Conservation (phyloP, 2,113 vertebrate species). For the Fulica atra region DNA sequence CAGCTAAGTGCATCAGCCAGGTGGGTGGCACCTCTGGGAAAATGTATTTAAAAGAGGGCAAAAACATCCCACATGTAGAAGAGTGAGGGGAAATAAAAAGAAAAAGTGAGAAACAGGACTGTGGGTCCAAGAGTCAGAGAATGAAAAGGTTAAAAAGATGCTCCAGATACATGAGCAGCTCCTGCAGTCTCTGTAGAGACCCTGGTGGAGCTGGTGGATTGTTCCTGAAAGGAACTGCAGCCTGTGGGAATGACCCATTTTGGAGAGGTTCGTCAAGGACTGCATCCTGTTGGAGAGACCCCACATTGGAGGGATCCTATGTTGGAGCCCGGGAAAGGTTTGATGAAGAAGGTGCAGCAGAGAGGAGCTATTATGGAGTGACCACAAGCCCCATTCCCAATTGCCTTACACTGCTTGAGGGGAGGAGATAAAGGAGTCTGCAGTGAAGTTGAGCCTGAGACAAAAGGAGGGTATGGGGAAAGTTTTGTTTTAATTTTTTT, state of each 20-base stretch:
- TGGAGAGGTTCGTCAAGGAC: neutral
- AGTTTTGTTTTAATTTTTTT: neutral
- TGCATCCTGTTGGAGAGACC: neutral
- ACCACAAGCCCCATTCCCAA: neutral
- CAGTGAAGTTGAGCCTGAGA: neutral
- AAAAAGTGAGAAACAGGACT: neutral
- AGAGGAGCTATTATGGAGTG: neutral
- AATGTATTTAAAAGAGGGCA: neutral
- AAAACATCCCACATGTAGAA: neutral
- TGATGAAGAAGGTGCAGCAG: neutral
- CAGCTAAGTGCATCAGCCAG: neutral
- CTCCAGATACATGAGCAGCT: neutral
- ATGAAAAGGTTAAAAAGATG: neutral
- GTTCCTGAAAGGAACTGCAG: neutral
- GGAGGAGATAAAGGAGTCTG: neutral
- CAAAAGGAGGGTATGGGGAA: neutral
- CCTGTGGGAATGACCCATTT: neutral
- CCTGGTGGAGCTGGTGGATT: neutral
- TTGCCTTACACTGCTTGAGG: accelerated
- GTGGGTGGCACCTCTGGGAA: neutral
- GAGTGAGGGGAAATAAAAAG: no score
- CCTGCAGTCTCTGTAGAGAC: neutral
- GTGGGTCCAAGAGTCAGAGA: neutral
- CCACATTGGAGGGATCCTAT: accelerated
- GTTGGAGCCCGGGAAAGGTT: neutral